Percentiles rank a stretch among this genome's conserved stretches.
These are phyloP conservation scores for Apotomis turbidana DNA, from an alignment of 2,888 invertebrate species.

Conservation along the genomic window DNA sequence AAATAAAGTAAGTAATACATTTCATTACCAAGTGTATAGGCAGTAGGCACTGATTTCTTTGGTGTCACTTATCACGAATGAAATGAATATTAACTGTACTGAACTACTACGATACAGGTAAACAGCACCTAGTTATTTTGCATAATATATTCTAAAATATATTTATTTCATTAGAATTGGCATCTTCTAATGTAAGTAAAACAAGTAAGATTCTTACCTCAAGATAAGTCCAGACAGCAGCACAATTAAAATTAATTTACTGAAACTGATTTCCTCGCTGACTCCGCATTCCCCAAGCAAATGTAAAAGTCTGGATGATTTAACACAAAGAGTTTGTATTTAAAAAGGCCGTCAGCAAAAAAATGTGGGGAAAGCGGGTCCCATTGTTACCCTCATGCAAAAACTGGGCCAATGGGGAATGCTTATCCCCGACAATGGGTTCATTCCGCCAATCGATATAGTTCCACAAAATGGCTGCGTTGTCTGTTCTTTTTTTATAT, in stretches of 20 bases:
- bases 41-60: not conserved
- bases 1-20: not conserved
- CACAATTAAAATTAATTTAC: constrained; percentile 31
- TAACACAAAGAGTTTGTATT: constrained; percentile 65
- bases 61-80: not conserved
- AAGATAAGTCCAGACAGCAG: not conserved
- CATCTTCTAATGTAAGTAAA: not conserved
- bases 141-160: not conserved
- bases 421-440: constrained; percentile 71
- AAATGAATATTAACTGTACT: not conserved
- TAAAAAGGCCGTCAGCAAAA: constrained; percentile 69
- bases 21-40: not conserved
- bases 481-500: constrained; percentile 37
- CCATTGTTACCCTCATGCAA: constrained; percentile 74
- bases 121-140: not conserved
- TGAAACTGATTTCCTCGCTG: constrained; percentile 22
- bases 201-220: constrained; percentile 21
- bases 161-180: too few species aligned
- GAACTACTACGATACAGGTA: not conserved
- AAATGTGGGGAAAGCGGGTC: constrained; percentile 69
- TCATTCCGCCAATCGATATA: constrained; percentile 80
- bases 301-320: constrained; percentile 53
- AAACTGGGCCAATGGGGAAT: constrained; percentile 81
- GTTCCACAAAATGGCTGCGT: constrained; percentile 77
- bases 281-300: constrained; percentile 12